These are phyloP conservation scores for Fragum whitleyi DNA, from an alignment of 2,888 invertebrate genomes.

Conservation along the genomic window DNA sequence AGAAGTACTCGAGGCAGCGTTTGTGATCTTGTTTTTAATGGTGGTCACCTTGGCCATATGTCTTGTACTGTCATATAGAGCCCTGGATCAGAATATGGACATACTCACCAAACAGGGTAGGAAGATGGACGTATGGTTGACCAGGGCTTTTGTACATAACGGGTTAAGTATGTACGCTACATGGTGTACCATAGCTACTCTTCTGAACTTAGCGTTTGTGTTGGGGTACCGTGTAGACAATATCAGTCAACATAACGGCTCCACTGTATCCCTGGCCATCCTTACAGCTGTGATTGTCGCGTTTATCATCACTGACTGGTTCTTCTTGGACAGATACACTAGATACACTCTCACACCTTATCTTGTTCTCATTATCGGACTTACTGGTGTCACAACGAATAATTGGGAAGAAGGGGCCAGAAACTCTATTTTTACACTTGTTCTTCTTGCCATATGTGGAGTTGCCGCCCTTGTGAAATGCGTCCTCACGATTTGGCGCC, in stretches of 20 bases:
- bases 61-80: constrained; percentile 71
- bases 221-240: constrained; percentile 66
- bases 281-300: constrained; percentile 71
- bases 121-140: constrained; percentile 78
- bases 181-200: constrained; percentile 80
- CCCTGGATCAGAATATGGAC: constrained; percentile 68
- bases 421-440: constrained; percentile 75
- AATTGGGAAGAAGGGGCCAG: constrained; percentile 71
- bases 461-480: constrained; percentile 55
- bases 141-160: constrained; percentile 80
- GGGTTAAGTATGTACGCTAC: constrained; percentile 82
- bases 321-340: constrained; percentile 77
- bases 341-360: constrained; percentile 83
- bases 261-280: constrained; percentile 74
- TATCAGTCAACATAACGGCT: constrained; percentile 64
- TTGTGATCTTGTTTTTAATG: constrained; percentile 67
- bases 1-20: constrained; percentile 70
- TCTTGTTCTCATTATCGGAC: constrained; percentile 77
- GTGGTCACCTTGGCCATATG: constrained; percentile 74
- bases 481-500: constrained; percentile 60
- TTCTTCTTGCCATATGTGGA: constrained; percentile 66
- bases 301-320: constrained; percentile 79
- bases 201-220: constrained; percentile 80
- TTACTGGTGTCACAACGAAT: constrained; percentile 76
- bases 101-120: constrained; percentile 68